These are phyloP conservation scores for Oconnorella tubifera DNA, from an alignment of 2,888 invertebrate species.

Conservation along the genomic window DNA sequence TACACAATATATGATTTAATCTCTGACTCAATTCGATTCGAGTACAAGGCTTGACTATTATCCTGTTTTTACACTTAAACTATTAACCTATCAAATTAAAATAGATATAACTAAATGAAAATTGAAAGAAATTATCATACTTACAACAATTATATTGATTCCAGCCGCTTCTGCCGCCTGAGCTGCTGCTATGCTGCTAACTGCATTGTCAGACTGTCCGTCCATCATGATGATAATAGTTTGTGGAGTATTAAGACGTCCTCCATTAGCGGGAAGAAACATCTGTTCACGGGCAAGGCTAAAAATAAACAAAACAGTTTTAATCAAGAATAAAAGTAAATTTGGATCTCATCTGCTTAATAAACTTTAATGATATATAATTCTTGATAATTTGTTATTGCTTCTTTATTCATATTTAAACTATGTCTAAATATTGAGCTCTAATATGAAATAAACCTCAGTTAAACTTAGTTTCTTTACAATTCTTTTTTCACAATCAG, in stretches of 20 bases:
- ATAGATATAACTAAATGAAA: not conserved
- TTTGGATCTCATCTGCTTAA: too few species aligned
- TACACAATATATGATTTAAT: too few species aligned
- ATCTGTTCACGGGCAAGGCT: conserved; percentile 13
- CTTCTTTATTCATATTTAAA: too few species aligned
- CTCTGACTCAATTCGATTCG: too few species aligned
- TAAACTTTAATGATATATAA: too few species aligned
- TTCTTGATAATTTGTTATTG: too few species aligned
- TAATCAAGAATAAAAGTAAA: too few species aligned
- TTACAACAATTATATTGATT: conserved; percentile 23
- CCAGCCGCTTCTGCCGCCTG: conserved; percentile 8
- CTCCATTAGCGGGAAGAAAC: conserved; percentile 23
- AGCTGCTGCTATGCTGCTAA: conserved; percentile 19
- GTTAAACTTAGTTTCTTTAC: too few species aligned
- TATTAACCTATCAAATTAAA: not conserved
- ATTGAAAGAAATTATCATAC: not conserved
- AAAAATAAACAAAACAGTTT: not conserved
- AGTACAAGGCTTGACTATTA: too few species aligned
- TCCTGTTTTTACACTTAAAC: not conserved
- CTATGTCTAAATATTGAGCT: too few species aligned
- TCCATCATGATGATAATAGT: conserved; percentile 28
- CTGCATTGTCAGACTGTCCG: conserved; percentile 24
- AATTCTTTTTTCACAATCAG: too few species aligned
- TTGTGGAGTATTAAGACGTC: conserved; percentile 18
- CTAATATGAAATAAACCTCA: too few species aligned